Evolutionary conservation across 2,797 vertebrate genomes (phyloP).

Genomic region (Odontamblyopus rebecca): DNA sequence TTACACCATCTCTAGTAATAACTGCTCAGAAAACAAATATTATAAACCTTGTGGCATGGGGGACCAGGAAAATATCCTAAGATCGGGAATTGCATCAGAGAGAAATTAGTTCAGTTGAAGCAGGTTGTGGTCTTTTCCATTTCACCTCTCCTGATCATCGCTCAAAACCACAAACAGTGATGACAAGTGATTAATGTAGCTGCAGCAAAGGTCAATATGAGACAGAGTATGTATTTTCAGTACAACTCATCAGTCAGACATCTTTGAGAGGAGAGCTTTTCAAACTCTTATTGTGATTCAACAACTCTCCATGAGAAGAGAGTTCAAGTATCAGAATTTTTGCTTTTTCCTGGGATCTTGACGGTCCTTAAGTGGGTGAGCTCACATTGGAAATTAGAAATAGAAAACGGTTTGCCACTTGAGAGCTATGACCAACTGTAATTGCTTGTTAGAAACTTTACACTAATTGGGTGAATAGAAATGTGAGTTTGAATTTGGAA

Average conservation of each 20-base stretch:
- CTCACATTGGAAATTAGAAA: not conserved
- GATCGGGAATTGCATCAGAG: not conserved
- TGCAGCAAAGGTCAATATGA: slow-evolving; percentile 6
- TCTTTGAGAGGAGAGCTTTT: slow-evolving; percentile 1
- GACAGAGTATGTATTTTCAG: not conserved
- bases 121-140: slow-evolving; percentile 4
- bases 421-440: not conserved
- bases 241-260: not conserved
- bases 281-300: not conserved
- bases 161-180: slow-evolving; percentile 11
- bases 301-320: not conserved
- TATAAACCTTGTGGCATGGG: not conserved
- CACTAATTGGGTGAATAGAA: not conserved
- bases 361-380: not conserved
- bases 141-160: slow-evolving; percentile 2
- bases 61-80: not conserved
- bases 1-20: no score
- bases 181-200: slow-evolving; percentile 18
- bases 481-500: not conserved
- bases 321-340: not conserved
- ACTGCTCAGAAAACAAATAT: not conserved
- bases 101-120: not conserved
- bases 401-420: not conserved
- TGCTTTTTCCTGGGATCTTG: not conserved
- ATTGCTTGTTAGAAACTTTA: not conserved